Conservation (phyloP, 2,797 vertebrate genomes). For the Enteromius argenteus region DNA sequence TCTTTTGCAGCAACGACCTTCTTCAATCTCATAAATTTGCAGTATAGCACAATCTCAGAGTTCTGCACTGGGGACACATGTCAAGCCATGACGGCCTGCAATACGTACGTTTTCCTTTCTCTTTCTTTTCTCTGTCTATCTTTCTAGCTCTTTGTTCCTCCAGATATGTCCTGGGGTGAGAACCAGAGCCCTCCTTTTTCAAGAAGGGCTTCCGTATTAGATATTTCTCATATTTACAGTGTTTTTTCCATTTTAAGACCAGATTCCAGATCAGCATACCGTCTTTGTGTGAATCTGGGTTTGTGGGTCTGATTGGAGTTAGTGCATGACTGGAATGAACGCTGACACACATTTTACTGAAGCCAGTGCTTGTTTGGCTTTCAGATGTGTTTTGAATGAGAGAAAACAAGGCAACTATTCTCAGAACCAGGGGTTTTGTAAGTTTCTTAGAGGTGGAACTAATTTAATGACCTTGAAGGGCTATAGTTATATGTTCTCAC, state of each 20-base stretch:
- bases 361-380: neutral
- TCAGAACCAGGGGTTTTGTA: neutral
- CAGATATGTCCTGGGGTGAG: neutral
- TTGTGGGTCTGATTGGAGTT: neutral
- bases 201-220: neutral
- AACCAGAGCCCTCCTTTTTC: neutral
- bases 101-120: constrained; percentile 87
- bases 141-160: neutral
- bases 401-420: constrained; percentile 19
- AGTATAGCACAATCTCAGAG: constrained; percentile 99
- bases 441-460: neutral
- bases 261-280: neutral
- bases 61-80: constrained; percentile 98
- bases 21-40: constrained; percentile 99
- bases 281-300: constrained; percentile 3
- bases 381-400: neutral
- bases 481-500: neutral
- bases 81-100: constrained; percentile 97
- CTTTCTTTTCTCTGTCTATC: neutral
- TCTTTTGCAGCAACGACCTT: constrained; percentile 91
- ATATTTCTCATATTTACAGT: neutral
- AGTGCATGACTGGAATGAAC: constrained; percentile 9
- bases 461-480: constrained; percentile 3
- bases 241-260: neutral
- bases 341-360: constrained; percentile 18